Conservation (phyloP, 2,888 invertebrate species). For the Cosmorhoe ocellata region DNA sequence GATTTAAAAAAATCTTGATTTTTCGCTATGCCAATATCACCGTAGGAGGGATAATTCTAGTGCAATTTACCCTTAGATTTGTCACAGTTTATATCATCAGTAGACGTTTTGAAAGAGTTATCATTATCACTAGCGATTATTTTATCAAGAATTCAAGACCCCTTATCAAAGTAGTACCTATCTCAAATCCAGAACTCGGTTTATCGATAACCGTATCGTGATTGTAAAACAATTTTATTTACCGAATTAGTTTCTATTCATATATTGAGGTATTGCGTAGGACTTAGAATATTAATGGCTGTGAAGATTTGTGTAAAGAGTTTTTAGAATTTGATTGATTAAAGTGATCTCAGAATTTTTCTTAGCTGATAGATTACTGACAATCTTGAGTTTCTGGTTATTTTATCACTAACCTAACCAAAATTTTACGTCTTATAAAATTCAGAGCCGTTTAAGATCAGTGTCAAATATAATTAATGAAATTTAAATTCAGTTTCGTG, state of each 20-base stretch:
- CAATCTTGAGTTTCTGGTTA: background rate
- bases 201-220: conserved; percentile 50
- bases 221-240: conserved; percentile 46
- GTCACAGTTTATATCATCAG: too few relatives aligned
- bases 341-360: background rate
- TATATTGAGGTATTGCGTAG: conserved; percentile 18
- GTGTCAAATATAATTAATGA: too few relatives aligned
- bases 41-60: too few relatives aligned
- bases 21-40: too few relatives aligned
- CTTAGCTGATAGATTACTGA: background rate
- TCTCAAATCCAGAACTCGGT: conserved; percentile 4
- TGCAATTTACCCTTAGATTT: too few relatives aligned
- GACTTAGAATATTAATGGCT: background rate
- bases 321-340: background rate
- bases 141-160: too few relatives aligned
- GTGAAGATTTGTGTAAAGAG: conserved; percentile 4
- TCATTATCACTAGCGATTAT: background rate
- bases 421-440: too few relatives aligned
- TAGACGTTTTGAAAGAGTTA: too few relatives aligned
- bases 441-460: too few relatives aligned
- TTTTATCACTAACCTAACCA: too few relatives aligned
- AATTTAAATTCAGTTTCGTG: too few relatives aligned
- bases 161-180: background rate
- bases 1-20: too few relatives aligned
- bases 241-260: conserved; percentile 11